Base-by-base conservation (phyloP, 2,797 vertebrate species). In the Sebastes steindachneri region DNA sequence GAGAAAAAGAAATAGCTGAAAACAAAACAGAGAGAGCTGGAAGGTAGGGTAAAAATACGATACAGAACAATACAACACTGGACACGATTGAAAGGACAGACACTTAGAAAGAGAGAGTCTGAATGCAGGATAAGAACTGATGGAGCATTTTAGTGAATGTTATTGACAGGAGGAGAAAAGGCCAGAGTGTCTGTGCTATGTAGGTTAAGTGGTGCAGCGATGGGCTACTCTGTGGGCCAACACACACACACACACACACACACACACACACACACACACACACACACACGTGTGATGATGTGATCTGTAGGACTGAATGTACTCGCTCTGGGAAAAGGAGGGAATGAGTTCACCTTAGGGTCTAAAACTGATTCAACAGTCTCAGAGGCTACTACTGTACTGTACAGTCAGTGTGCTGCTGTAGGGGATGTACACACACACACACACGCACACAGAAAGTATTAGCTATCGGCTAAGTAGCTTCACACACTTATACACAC, bases 181-280 rank as follows among this genome's bases (percentile, higher is more conserved):
- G 35, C 37, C 80, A 67, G 78, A 75, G 70, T 83, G 78, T 90
- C 86, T 84, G 74, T 70, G 85, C 71, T 74, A 84, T 91, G 73
- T 85, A 82, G 89, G 91, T 84, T 86, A 89, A 91, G 88, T 89
- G 79, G 70, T 80, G 77, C 71, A 82, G 77, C 26, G 5, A 67
- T 64, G 69, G 80, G 57, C 10, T 60, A 21, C 63, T 82, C 68
- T 75, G 72, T 23, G 8, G 59, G 67, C 73, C 29, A 31, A 12
- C 11, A 60, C 65, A 62, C 64, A 72, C 41, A 48, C 31, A 55
- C 63, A 71, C 71, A 62, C 60, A 74, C 45, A 64, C 66, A 72
- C 33, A 35, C 33, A 11, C 33, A 11, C 33, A 9, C 29, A 31
- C 29, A 31, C 28, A 60, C 10, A 35, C 69, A 55, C 23, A 57